Percentiles rank a stretch among this genome's conserved stretches.
phyloP scores from a whole-genome alignment of 2,113 vertebrate genomes.

The Myiozetetes cayanensis region DNA sequence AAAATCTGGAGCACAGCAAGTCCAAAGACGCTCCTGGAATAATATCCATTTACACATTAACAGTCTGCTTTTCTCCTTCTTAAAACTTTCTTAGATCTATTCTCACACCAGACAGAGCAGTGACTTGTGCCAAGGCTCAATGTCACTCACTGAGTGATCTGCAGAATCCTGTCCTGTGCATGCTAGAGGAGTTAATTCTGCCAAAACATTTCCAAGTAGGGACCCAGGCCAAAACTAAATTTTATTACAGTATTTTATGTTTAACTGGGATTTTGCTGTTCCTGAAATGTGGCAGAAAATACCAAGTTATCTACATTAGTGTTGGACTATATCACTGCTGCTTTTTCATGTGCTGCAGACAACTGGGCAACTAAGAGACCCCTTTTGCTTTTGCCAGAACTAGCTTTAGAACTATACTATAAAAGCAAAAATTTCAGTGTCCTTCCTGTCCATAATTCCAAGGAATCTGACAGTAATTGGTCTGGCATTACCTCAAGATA shows the following conservation, averaged over 20 bases:
- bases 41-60: slow-evolving; percentile 36
- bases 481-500: not conserved
- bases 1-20: slow-evolving; percentile 41
- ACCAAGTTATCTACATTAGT: not conserved
- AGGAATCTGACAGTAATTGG: not conserved
- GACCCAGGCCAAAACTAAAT: not conserved
- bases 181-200: not conserved
- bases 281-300: not conserved
- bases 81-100: not conserved
- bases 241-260: not conserved
- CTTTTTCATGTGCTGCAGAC: not conserved
- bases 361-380: not conserved
- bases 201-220: not conserved
- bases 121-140: not conserved
- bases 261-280: not conserved
- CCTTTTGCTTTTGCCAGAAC: not conserved
- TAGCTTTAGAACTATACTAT: not conserved
- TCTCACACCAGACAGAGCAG: not conserved
- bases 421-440: not conserved
- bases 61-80: not conserved
- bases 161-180: not conserved
- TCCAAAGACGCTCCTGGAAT: slow-evolving; percentile 3
- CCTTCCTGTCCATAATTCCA: not conserved
- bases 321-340: not conserved
- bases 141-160: not conserved